Percentiles rank a stretch among this genome's conserved stretches.
These are phyloP conservation scores for Diachasma alloeum DNA, from an alignment of 1,140 invertebrate genomes.

Conservation along the genomic window DNA sequence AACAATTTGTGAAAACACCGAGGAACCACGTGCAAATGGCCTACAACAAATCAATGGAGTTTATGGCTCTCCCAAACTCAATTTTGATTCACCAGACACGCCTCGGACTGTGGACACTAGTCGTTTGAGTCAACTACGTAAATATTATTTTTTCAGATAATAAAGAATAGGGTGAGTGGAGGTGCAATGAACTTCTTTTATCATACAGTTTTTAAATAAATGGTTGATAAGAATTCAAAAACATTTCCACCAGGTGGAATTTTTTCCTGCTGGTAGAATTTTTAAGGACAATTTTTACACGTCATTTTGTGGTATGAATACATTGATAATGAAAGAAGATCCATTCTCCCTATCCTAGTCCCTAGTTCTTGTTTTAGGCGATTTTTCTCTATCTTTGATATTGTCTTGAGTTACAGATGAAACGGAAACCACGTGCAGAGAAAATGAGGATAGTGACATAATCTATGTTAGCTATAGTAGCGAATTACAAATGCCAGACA, in stretches of 20 bases:
- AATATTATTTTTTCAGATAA: not conserved
- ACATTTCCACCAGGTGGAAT: not conserved
- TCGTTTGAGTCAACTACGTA: slow-evolving; percentile 58
- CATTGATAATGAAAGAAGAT: not conserved
- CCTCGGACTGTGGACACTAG: slow-evolving; percentile 52
- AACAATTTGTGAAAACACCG: slow-evolving; percentile 31
- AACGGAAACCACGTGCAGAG: slow-evolving; percentile 44
- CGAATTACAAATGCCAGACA: slow-evolving; percentile 94
- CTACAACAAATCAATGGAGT: slow-evolving; percentile 53
- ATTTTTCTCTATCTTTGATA: not conserved
- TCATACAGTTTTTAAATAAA: not conserved
- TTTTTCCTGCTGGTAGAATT: not conserved
- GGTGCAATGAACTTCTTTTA: not conserved
- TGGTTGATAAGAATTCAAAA: not conserved
- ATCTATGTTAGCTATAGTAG: slow-evolving; percentile 81
- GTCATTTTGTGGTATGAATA: not conserved
- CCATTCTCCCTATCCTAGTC: not conserved
- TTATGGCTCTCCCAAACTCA: slow-evolving; percentile 48
- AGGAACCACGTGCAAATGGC: slow-evolving; percentile 53
- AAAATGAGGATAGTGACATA: slow-evolving; percentile 53
- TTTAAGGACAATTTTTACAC: not conserved
- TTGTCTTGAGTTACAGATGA: slow-evolving; percentile 42
- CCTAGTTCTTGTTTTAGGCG: not conserved
- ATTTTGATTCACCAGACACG: slow-evolving; percentile 35
- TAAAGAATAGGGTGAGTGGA: not conserved